Evolutionary conservation across 2,113 vertebrate genomes (phyloP).

Genomic region (Halcyon malimbica): DNA sequence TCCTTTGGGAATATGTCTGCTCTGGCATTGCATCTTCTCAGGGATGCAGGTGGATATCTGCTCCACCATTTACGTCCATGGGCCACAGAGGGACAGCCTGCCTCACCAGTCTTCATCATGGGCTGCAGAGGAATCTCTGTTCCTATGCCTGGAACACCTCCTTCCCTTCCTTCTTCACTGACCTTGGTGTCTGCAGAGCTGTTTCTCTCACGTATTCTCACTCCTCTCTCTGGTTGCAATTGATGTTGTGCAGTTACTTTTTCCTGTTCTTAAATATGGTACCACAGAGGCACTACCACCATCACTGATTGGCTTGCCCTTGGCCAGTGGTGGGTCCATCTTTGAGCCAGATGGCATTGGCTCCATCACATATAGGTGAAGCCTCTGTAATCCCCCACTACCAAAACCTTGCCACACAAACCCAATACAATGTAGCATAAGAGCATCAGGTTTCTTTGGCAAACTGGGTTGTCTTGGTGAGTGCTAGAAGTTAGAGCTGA

Average conservation of each 20-base stretch:
- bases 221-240: background rate
- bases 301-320: background rate
- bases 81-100: background rate
- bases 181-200: background rate
- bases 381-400: background rate
- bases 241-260: background rate
- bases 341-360: background rate
- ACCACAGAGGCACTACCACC: background rate
- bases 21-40: background rate
- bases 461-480: background rate
- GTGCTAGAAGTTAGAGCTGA: background rate
- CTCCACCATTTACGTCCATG: background rate
- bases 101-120: background rate
- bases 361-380: background rate
- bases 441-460: background rate
- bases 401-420: background rate
- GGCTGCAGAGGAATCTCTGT: background rate
- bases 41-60: background rate
- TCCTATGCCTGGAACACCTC: background rate
- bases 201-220: background rate
- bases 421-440: background rate
- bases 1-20: background rate
- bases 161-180: background rate
- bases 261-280: background rate
- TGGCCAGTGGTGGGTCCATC: accelerated